phyloP scores from a whole-genome alignment of 2,888 invertebrate species.

The Mythimna impura region DNA sequence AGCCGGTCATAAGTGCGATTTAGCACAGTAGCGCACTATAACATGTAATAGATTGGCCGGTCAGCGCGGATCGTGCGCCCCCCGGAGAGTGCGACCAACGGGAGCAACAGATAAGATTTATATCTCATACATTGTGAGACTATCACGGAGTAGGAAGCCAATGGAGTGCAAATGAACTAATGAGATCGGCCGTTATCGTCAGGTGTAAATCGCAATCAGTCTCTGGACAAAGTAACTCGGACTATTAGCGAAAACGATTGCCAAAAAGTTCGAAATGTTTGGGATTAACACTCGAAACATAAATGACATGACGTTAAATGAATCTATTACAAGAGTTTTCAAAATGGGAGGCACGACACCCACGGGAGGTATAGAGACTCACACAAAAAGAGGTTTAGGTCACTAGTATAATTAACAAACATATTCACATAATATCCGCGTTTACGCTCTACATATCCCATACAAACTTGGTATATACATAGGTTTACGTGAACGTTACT shows the following conservation, averaged over 20 bases:
- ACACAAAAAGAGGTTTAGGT: too few relatives aligned
- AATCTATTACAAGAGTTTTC: too few relatives aligned
- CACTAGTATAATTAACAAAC: too few relatives aligned
- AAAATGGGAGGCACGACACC: too few relatives aligned
- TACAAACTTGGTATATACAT: too few relatives aligned
- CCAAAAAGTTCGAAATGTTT: not conserved
- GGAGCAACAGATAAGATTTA: conserved; percentile 60
- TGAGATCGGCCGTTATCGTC: conserved; percentile 10
- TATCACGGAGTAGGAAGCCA: conserved; percentile 7
- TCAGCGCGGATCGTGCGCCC: conserved; percentile 52
- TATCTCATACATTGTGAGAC: conserved; percentile 35
- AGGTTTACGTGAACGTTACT: too few relatives aligned
- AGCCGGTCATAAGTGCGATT: conserved; percentile 26
- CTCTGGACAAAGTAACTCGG: not conserved
- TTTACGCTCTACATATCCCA: too few relatives aligned
- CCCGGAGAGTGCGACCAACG: conserved; percentile 57
- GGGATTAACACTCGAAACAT: not conserved
- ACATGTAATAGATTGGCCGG: conserved; percentile 49
- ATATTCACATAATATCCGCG: too few relatives aligned
- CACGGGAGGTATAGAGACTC: too few relatives aligned
- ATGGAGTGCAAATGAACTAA: conserved; percentile 10
- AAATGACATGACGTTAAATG: too few relatives aligned
- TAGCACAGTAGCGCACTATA: conserved; percentile 56
- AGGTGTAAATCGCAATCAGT: not conserved
- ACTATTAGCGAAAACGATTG: not conserved